phyloP scores from a whole-genome alignment of 1,140 invertebrate species.

The Zaprionus ornatus region DNA sequence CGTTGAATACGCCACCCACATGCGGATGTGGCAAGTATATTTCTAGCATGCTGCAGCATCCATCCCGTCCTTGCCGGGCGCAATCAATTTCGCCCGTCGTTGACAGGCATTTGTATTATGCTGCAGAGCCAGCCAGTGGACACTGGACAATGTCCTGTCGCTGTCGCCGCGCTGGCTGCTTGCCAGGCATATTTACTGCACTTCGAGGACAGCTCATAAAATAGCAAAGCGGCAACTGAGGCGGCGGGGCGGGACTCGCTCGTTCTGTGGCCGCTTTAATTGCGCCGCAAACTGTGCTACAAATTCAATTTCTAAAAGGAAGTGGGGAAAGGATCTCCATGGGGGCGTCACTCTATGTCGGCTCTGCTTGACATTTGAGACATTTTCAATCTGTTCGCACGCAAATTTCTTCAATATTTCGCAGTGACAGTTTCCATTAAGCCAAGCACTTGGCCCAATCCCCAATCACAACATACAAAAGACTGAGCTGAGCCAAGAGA shows the following conservation, averaged over 20 bases:
- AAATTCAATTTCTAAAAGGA: conserved; percentile 54
- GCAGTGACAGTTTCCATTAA: conserved; percentile 68
- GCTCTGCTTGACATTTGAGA: conserved; percentile 1
- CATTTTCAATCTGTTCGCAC: conserved; percentile 65
- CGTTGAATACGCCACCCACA: conserved; percentile 35
- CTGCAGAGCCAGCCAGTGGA: conserved; percentile 7
- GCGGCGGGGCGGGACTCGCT: not conserved
- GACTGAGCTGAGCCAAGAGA: conserved; percentile 18
- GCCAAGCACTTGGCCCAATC: conserved; percentile 16
- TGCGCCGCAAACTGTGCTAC: conserved; percentile 60
- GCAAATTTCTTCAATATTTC: conserved; percentile 70
- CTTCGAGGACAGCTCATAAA: conserved; percentile 67
- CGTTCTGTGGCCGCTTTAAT: conserved; percentile 66
- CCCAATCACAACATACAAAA: conserved; percentile 13
- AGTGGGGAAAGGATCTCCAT: not conserved
- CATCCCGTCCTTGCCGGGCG: conserved; percentile 24
- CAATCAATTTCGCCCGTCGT: conserved; percentile 65
- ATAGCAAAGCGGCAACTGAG: conserved; percentile 3
- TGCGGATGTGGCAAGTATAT: conserved; percentile 35
- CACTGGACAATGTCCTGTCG: conserved; percentile 20
- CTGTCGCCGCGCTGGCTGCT: conserved; percentile 59
- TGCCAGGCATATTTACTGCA: conserved; percentile 70
- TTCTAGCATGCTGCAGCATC: conserved; percentile 39
- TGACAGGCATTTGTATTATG: conserved; percentile 64
- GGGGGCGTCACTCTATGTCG: not conserved